Percentiles rank a stretch among this genome's conserved stretches.
Conservation (phyloP, 2,888 invertebrate genomes). For the Lepidochrysops patricia region DNA sequence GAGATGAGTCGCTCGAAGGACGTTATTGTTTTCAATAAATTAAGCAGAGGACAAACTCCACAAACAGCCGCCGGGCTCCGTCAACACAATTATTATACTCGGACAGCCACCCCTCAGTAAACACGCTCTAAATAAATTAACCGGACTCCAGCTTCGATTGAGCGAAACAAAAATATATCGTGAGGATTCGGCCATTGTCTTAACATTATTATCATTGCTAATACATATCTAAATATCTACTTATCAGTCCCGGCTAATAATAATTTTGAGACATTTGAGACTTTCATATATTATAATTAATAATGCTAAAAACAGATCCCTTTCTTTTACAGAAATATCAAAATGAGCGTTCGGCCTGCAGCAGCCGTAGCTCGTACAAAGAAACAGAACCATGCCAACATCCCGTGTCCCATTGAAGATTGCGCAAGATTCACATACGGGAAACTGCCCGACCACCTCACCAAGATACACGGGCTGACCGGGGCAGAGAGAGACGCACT, state of each 20-base stretch:
- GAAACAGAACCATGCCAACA: conserved; percentile 71
- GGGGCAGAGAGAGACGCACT: conserved; percentile 65
- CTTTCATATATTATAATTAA: not conserved
- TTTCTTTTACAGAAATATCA: conserved; percentile 32
- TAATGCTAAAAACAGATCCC: not conserved
- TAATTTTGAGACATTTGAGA: no score
- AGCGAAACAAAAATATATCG: not conserved
- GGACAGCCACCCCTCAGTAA: conserved; percentile 68
- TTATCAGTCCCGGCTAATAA: not conserved
- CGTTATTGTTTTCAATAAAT: conserved; percentile 71
- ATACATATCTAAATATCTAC: no score
- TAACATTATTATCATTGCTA: not conserved
- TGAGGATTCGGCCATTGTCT: not conserved
- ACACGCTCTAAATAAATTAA: conserved; percentile 71
- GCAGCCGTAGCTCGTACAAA: conserved; percentile 54
- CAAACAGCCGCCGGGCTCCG: conserved; percentile 62
- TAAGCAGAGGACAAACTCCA: conserved; percentile 58
- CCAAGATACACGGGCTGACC: conserved; percentile 66
- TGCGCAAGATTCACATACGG: conserved; percentile 71
- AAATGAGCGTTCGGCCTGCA: conserved; percentile 46
- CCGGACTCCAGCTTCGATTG: conserved; percentile 35
- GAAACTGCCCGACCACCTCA: conserved; percentile 67
- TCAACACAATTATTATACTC: conserved; percentile 75
- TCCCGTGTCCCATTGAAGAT: conserved; percentile 70
- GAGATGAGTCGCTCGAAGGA: conserved; percentile 25